Conservation (phyloP, 2,797 vertebrate species). For the Argentina silus region DNA sequence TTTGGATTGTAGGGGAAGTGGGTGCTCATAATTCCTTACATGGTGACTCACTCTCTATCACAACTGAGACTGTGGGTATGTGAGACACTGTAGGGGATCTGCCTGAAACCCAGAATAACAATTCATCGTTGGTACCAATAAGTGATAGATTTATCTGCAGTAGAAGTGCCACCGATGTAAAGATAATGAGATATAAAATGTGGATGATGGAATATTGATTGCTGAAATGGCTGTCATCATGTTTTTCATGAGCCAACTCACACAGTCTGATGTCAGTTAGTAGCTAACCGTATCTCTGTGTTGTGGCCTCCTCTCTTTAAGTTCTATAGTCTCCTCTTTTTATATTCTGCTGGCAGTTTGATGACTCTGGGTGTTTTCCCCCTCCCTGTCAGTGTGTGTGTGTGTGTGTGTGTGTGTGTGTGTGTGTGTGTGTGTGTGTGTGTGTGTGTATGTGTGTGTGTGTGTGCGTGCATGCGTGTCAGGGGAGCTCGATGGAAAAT, state of each 20-base stretch:
- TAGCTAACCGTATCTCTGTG: not conserved
- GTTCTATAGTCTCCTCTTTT: not conserved
- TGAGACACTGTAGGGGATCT: no score
- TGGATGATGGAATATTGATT: constrained; percentile 48
- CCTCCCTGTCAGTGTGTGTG: constrained; percentile 5
- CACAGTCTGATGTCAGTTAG: not conserved
- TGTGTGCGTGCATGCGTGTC: constrained; percentile 21
- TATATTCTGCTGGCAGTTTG: constrained; percentile 16
- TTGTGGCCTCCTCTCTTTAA: not conserved
- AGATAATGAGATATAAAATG: constrained; percentile 27
- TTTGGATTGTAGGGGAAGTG: constrained; percentile 24
- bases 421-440: constrained; percentile 16
- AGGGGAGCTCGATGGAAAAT: constrained; percentile 71
- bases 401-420: constrained; percentile 24
- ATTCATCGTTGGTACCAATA: not conserved
- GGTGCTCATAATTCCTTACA: constrained; percentile 18
- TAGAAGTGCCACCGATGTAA: constrained; percentile 1
- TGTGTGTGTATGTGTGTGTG: not conserved
- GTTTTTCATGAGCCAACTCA: not conserved
- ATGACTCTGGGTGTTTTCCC: constrained; percentile 35
- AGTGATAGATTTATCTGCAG: constrained; percentile 12
- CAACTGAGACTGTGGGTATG: not conserved
- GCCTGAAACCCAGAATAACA: not conserved
- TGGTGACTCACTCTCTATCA: not conserved
- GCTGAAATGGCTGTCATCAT: constrained; percentile 31